These are phyloP conservation scores for Diabrotica virgifera DNA, from an alignment of 1,140 invertebrate species.

Conservation along the genomic window DNA sequence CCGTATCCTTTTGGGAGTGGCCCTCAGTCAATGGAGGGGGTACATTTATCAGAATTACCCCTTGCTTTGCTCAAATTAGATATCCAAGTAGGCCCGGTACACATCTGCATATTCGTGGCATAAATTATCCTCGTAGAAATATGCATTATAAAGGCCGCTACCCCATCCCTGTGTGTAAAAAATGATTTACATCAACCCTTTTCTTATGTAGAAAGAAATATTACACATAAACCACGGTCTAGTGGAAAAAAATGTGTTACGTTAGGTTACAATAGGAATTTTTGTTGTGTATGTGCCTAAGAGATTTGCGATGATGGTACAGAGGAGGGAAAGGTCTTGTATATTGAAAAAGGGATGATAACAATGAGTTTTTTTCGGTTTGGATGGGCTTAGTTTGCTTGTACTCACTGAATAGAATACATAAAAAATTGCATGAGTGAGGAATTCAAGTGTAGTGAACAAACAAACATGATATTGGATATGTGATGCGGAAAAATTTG, in stretches of 20 bases:
- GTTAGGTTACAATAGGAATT: constrained; percentile 25
- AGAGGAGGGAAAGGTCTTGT: constrained; percentile 1
- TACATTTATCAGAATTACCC: constrained; percentile 14
- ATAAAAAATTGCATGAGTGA: constrained; percentile 16
- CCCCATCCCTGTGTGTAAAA: constrained; percentile 11
- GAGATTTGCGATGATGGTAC: constrained; percentile 23
- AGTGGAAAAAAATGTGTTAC: constrained; percentile 30
- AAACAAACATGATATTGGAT: constrained; percentile 16
- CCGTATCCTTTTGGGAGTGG: constrained; percentile 5
- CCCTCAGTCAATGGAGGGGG: not conserved
- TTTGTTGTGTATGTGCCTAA: constrained; percentile 11
- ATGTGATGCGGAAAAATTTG: constrained; percentile 12
- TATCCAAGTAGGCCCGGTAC: constrained; percentile 4
- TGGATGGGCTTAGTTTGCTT: constrained; percentile 19
- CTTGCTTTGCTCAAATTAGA: constrained; percentile 13
- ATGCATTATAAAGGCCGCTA: constrained; percentile 14
- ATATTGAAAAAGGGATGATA: constrained; percentile 11
- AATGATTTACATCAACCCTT: constrained; percentile 8
- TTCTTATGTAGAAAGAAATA: constrained; percentile 23
- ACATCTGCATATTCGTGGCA: constrained; percentile 21
- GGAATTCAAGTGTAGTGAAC: constrained; percentile 18
- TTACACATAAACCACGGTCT: constrained; percentile 34
- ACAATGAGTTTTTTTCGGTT: constrained; percentile 15
- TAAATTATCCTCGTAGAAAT: constrained; percentile 15
- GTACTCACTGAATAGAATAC: constrained; percentile 13